Base-by-base conservation (phyloP, 2,797 vertebrate genomes). In the Pterois miles region DNA sequence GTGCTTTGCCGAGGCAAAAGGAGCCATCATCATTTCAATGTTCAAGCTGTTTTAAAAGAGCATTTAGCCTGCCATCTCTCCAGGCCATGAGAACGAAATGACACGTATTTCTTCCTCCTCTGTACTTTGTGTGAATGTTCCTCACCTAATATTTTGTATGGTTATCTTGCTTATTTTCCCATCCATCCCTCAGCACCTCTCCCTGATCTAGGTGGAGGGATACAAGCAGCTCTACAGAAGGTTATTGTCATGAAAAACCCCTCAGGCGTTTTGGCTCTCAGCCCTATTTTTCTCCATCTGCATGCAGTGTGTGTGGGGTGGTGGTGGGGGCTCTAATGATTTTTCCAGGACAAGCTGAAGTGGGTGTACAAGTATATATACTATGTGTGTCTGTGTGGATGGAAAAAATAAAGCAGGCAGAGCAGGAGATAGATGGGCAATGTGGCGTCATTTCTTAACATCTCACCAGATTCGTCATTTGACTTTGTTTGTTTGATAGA, bases 41-140 rank as follows among this genome's bases (percentile, higher is more conserved):
- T 86, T 94, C 92, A 93, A 92, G 92, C 93, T 94, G 94, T 93
- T 94, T 92, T 92, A 91, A 92, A 93, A 90, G 89, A 91, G 91
- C 91, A 87, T 94, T 93, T 92, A 91, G 89, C 78, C 82, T 52
- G 66, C 86, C 81, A 73, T 89, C 88, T 91, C 92, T 90, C 79
- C 83, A 13, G 91, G 90, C 88, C 86, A 88, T 81, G 78, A 88
- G 88, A 84, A 79, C 82, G 71, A 88, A 93, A 92, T 92, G 85
- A 93, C 90, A 91, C 52, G 23, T 80, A 83, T 91, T 90, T 91
- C 85, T 86, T 91, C 79, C 71, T 89, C 82, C 81, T 91, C 85
- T 91, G 77, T 90, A 85, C 82, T 89, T 88, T 90, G 86, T 84
- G 75, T 52, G 79, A 89, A 85, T 88, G 71, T 85, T 88, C 83